A percentile compares a stretch with the other conserved stretches of the same genome.
phyloP scores from a whole-genome alignment of 2,888 invertebrate species.

The Meandrusa payeni region DNA sequence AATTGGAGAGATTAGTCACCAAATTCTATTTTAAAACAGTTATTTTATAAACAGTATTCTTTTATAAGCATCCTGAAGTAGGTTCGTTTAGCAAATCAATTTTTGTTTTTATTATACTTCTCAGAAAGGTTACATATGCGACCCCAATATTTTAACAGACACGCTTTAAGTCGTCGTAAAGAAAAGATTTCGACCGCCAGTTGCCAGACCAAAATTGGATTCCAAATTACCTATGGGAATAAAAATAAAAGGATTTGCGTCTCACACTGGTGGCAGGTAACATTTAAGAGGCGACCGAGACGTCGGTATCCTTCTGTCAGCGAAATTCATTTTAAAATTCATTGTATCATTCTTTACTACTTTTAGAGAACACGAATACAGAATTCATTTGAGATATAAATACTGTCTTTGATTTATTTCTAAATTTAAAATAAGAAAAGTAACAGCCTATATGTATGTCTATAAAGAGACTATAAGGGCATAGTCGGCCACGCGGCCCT shows the following conservation, averaged over 20 bases:
- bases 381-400: no score
- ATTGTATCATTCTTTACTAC: neutral
- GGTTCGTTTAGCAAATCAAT: constrained; percentile 17
- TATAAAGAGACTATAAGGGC: no score
- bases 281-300: constrained; percentile 13
- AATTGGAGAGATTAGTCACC: no score
- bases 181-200: constrained; percentile 23
- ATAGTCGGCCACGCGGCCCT: no score
- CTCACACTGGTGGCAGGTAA: constrained; percentile 23
- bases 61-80: neutral
- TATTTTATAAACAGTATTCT: constrained; percentile 3
- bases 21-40: constrained; percentile 2
- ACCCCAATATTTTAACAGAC: constrained; percentile 21
- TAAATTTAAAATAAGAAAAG: no score
- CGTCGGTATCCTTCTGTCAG: constrained; percentile 4
- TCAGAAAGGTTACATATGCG: constrained; percentile 23
- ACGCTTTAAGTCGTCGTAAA: constrained; percentile 19
- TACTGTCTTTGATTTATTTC: no score
- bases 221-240: constrained; percentile 28
- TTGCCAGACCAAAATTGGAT: constrained; percentile 31
- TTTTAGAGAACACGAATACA: constrained; percentile 1
- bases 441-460: no score
- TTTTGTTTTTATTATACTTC: constrained; percentile 23
- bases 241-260: constrained; percentile 32
- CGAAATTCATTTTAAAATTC: constrained; percentile 3